Evolutionary conservation across 2,113 vertebrate species (phyloP).

Genomic region (Oreochromis spilurus): DNA sequence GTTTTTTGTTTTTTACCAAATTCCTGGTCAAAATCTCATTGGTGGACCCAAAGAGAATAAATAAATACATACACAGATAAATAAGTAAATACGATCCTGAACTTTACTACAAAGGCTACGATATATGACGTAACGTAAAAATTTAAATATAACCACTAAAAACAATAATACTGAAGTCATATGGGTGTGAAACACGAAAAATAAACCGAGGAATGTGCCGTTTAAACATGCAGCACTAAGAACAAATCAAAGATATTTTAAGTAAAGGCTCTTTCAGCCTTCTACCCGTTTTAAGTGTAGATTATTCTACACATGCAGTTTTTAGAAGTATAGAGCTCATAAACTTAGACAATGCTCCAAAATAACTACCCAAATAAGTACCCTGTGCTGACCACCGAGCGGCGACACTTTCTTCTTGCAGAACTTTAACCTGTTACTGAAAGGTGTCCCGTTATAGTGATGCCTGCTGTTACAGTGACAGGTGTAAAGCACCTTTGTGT

Average conservation of each 20-base stretch:
- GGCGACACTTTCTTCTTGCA: background rate
- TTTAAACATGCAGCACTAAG: background rate
- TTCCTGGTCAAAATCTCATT: background rate
- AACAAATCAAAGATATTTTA: background rate
- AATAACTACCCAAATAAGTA: background rate
- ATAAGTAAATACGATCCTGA: background rate
- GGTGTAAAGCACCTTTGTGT: background rate
- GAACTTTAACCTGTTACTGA: background rate
- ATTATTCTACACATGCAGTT: background rate
- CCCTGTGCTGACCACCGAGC: background rate
- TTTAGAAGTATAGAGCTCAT: background rate
- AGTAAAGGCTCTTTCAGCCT: background rate
- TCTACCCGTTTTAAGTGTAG: accelerated
- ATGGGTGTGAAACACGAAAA: background rate
- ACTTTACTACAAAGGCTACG: background rate
- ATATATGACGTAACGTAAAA: accelerated
- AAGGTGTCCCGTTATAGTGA: accelerated
- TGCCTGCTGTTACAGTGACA: background rate
- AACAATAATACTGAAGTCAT: background rate
- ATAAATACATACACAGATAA: background rate
- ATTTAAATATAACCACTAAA: accelerated
- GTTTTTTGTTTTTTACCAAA: accelerated
- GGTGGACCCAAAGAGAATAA: background rate
- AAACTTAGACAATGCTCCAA: background rate
- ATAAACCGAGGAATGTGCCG: background rate